A percentile compares a stretch with the other conserved stretches of the same genome.
Evolutionary conservation across 2,113 vertebrate species (phyloP).

Genomic region (Podocnemis expansa): DNA sequence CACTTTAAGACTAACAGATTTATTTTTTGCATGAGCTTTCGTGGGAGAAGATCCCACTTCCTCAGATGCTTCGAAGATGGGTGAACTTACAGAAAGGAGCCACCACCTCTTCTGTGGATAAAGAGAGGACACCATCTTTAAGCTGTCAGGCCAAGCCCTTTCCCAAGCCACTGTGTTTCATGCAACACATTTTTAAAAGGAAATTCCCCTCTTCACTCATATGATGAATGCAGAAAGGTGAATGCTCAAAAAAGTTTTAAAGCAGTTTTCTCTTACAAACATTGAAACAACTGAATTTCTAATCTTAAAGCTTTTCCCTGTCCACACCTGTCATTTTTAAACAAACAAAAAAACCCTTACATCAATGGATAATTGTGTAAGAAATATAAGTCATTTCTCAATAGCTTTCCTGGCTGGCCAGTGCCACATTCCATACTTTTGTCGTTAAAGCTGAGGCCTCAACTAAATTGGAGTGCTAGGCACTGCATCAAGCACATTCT

Average conservation of each 20-base stretch:
- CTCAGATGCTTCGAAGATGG: too few species aligned
- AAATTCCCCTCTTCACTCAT: background rate
- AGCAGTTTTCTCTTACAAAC: constrained; percentile 15
- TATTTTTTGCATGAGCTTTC: too few species aligned
- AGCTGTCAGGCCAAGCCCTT: background rate
- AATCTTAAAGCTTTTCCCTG: background rate
- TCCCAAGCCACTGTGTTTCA: background rate
- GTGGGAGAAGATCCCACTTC: too few species aligned
- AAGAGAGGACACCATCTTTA: background rate
- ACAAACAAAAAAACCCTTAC: constrained; percentile 16
- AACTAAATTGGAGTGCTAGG: constrained; percentile 42
- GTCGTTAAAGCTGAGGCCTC: constrained; percentile 40
- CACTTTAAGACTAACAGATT: too few species aligned
- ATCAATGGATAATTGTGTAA: constrained; percentile 55
- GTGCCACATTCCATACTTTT: constrained; percentile 55
- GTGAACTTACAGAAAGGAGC: too few species aligned
- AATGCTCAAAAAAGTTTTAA: constrained; percentile 40
- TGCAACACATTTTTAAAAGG: constrained; percentile 6
- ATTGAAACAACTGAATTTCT: constrained; percentile 27
- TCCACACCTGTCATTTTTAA: background rate
- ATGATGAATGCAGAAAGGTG: constrained; percentile 18
- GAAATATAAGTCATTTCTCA: constrained; percentile 59
- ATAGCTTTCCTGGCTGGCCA: constrained; percentile 42
- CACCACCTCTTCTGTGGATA: background rate
- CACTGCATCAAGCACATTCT: background rate